A percentile compares a stretch with the other conserved stretches of the same genome.
Evolutionary conservation across 1,140 invertebrate species (phyloP).

Genomic region (Vollenhovia emeryi): DNA sequence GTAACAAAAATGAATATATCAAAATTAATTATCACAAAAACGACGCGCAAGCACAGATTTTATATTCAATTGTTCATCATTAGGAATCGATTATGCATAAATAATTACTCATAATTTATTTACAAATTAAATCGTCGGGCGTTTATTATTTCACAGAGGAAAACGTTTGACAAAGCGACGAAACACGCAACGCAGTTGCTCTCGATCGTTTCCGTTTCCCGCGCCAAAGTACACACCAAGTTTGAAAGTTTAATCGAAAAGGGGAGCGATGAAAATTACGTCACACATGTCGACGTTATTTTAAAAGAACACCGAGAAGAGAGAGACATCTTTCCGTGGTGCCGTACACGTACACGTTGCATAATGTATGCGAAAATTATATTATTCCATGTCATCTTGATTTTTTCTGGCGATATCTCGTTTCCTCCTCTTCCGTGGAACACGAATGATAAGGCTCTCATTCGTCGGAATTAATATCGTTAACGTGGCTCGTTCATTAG

Average conservation of each 20-base stretch:
- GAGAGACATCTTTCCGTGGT: not conserved
- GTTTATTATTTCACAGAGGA: not conserved
- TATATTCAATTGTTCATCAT: not conserved
- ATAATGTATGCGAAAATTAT: not conserved
- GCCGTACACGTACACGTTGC: not conserved
- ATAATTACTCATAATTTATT: not conserved
- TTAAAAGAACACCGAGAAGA: not conserved
- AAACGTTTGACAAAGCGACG: not conserved
- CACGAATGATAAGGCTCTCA: not conserved
- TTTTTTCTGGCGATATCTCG: not conserved
- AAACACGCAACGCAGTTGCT: not conserved
- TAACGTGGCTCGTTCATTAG: constrained; percentile 19
- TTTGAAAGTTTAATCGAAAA: not conserved
- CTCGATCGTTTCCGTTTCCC: not conserved
- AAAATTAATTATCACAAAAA: not conserved
- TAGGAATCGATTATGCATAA: not conserved
- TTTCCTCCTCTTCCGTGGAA: not conserved
- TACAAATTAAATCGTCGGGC: not conserved
- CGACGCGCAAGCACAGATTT: not conserved
- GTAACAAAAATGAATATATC: not conserved
- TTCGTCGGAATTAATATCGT: constrained; percentile 13
- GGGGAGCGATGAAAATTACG: not conserved
- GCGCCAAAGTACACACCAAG: not conserved
- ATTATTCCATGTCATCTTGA: not conserved
- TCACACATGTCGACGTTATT: not conserved